Evolutionary conservation across 92 coral and sea anemone species (phyloP).

Genomic region (Anthopleura xanthogrammica): DNA sequence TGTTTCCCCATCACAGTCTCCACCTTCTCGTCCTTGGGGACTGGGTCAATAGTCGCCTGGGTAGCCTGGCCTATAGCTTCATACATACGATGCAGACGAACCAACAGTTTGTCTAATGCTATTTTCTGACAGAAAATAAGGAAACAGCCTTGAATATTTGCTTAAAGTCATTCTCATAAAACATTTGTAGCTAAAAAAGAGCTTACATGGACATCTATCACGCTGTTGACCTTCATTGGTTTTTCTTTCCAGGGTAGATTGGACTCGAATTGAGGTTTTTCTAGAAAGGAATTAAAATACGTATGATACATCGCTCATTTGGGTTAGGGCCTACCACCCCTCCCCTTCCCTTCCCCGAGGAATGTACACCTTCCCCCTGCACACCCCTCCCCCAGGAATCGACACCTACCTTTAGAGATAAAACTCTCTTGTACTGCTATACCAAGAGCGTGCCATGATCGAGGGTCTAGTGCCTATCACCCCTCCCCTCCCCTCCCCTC

Average conservation of each 20-base stretch:
- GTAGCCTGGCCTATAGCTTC: conserved; percentile 92
- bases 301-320: too few relatives aligned
- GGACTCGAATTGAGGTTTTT: conserved; percentile 67
- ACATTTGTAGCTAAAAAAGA: background rate
- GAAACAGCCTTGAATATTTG: background rate
- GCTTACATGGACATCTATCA: conserved; percentile 93
- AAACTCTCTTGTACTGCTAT: conserved; percentile 82
- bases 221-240: conserved; percentile 94
- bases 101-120: conserved; percentile 86
- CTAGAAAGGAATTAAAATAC: conserved; percentile 26
- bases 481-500: conserved; percentile 45
- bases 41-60: conserved; percentile 88
- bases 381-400: conserved; percentile 36
- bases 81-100: conserved; percentile 91
- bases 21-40: conserved; percentile 70
- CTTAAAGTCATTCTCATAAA: too few relatives aligned
- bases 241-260: conserved; percentile 95
- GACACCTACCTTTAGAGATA: conserved; percentile 67
- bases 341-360: background rate
- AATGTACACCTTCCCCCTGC: background rate
- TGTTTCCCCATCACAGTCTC: conserved; percentile 87
- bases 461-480: background rate
- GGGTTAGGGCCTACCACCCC: background rate
- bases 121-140: conserved; percentile 64
- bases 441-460: conserved; percentile 95